Conservation (phyloP, 2,888 invertebrate genomes). For the Sarcophaga rosellei region DNA sequence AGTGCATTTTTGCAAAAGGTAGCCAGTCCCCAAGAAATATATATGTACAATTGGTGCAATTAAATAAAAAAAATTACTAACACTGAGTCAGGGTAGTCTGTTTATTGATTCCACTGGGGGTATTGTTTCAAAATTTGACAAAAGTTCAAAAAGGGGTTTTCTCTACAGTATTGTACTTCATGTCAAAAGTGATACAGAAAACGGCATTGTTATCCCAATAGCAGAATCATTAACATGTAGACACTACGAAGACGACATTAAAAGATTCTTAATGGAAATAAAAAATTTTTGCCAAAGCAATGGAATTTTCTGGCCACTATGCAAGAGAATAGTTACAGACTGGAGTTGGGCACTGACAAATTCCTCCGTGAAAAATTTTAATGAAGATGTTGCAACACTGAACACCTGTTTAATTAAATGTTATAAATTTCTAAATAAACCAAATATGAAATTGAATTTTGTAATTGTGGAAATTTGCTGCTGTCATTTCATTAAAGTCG, state of each 20-base stretch:
- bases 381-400: background rate
- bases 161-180: conserved; percentile 5
- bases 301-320: conserved; percentile 18
- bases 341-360: conserved; percentile 24
- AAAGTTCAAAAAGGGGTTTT: conserved; percentile 6
- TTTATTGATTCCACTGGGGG: conserved; percentile 23
- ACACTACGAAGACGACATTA: conserved; percentile 2
- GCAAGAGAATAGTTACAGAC: conserved; percentile 1
- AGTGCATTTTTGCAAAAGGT: conserved; percentile 4
- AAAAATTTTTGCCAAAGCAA: background rate
- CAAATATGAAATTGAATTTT: background rate
- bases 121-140: background rate
- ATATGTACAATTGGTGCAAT: background rate
- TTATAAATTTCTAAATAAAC: conserved; percentile 5
- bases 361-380: conserved; percentile 1
- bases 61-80: background rate
- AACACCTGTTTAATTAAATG: background rate
- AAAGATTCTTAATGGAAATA: conserved; percentile 6
- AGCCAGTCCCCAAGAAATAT: background rate
- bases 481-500: too few relatives aligned
- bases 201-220: conserved; percentile 4
- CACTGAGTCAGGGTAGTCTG: background rate
- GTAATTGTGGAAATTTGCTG: background rate
- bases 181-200: background rate
- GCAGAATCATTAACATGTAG: conserved; percentile 9